Base-by-base conservation (phyloP, 1,140 invertebrate genomes). In the Lysiphlebus fabarum region DNA sequence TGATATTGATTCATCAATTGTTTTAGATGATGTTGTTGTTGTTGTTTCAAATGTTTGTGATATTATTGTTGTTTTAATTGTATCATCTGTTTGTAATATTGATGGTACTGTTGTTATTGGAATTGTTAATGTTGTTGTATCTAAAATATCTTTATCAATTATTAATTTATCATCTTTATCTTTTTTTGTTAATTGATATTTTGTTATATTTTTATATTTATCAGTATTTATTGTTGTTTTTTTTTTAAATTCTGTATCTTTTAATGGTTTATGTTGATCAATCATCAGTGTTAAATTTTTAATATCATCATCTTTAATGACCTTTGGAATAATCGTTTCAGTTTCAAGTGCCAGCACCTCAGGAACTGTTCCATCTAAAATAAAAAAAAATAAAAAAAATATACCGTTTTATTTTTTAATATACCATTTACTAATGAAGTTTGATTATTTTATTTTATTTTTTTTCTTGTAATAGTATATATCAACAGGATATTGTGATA, bases 181-280 rank as follows among this genome's bases (percentile, higher is more conserved):
- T 7, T 53, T 33, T 14, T 53, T 58, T 6, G 34, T 9, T 44
- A 36, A 53, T 9, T 51, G 49, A 45, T 42, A 51, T 53, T 58
- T 58, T 2, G 57, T 58, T 9, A 53, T 49, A 42, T 58, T 50
- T 34, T 53, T 58, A 12, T 12, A 11, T 53, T 45, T 58, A 12
- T 51, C 49, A n/a, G 17, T 41, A 56, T 11, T 10, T 50, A 10
- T 40, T n/a, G 11, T 41, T 10, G 7, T 3, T 53, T 58, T 58
- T 38, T 58, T 58, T 14, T 48, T 49, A 11, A 44, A 40, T 3
- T 58, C 50, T 36, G 17, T 11, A 17, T 10, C 17, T 43, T 54
- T 54, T 12, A 5, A 10, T 5, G 37, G 37, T 26, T 44, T 56
- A 2, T 43, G 42, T 6, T 17, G 41, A 33, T 59, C 43, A 8